Percentiles rank a stretch among this genome's conserved stretches.
These are phyloP conservation scores for Hypotaenidia philippensis DNA, from an alignment of 2,797 vertebrate species.

Conservation along the genomic window DNA sequence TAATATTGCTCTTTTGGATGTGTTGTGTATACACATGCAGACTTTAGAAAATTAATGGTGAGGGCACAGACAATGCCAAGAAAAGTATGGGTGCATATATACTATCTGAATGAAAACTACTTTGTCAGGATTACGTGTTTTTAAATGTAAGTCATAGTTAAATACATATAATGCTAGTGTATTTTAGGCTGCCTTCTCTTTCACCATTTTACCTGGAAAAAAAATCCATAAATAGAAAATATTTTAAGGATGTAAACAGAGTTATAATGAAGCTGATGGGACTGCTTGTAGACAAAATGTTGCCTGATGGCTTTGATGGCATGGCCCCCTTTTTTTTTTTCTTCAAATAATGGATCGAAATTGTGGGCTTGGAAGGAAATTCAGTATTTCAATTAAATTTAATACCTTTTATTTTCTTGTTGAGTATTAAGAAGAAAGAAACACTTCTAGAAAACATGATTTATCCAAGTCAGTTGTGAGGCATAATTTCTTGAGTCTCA, in stretches of 20 bases:
- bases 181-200: neutral
- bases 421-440: neutral
- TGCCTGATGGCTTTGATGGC: neutral
- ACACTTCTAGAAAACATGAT: neutral
- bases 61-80: neutral
- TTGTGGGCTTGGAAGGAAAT: neutral
- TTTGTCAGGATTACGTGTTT: neutral
- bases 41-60: neutral
- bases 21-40: accelerated
- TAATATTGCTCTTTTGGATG: neutral
- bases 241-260: neutral
- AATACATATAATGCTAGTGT: neutral
- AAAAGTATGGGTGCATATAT: accelerated
- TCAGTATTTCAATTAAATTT: neutral
- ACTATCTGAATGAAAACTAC: neutral
- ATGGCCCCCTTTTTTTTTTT: accelerated
- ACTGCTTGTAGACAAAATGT: neutral
- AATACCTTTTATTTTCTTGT: neutral
- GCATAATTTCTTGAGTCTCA: neutral
- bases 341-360: neutral
- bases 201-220: neutral
- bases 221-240: neutral
- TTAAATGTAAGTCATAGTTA: neutral
- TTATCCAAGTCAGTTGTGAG: neutral
- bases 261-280: neutral